A percentile compares a stretch with the other conserved stretches of the same genome.
Evolutionary conservation across 2,113 vertebrate genomes (phyloP).

Genomic region (Perca flavescens): DNA sequence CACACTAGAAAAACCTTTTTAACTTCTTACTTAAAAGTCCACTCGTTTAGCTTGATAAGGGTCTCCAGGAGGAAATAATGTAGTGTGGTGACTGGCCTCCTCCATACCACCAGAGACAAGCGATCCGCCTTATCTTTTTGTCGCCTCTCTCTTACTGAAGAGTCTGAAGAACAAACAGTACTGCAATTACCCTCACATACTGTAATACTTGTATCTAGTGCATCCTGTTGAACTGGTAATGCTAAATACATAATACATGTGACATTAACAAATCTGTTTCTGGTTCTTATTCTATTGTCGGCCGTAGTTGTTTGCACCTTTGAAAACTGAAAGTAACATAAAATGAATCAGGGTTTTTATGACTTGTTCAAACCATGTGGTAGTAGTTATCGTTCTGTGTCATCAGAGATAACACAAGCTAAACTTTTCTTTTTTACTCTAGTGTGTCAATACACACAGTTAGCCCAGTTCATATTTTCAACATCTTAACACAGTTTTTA

Average conservation of each 20-base stretch:
- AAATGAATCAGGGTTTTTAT: conserved; percentile 5
- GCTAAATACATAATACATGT: conserved; percentile 36
- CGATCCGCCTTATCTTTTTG: conserved; percentile 91
- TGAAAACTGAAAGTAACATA: conserved; percentile 18
- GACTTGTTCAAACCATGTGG: background rate
- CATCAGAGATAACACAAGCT: conserved; percentile 10
- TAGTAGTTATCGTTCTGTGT: background rate
- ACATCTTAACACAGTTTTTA: too few relatives aligned
- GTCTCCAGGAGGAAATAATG: conserved; percentile 96
- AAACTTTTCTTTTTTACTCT: background rate
- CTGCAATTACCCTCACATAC: conserved; percentile 5
- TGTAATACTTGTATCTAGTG: background rate
- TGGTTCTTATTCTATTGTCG: background rate
- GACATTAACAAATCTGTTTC: background rate
- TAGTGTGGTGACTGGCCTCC: conserved; percentile 90
- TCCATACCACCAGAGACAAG: conserved; percentile 94
- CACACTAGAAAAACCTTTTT: conserved; percentile 21
- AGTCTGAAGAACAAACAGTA: conserved; percentile 68
- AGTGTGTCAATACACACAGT: too few relatives aligned
- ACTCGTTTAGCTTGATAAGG: conserved; percentile 93
- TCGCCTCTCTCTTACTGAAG: conserved; percentile 87
- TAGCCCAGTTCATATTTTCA: too few relatives aligned
- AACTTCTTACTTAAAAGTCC: conserved; percentile 91
- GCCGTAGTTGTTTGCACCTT: background rate
- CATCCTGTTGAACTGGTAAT: conserved; percentile 9